Base-by-base conservation (phyloP, 2,888 invertebrate species). In the Scaptomyza reducta region DNA sequence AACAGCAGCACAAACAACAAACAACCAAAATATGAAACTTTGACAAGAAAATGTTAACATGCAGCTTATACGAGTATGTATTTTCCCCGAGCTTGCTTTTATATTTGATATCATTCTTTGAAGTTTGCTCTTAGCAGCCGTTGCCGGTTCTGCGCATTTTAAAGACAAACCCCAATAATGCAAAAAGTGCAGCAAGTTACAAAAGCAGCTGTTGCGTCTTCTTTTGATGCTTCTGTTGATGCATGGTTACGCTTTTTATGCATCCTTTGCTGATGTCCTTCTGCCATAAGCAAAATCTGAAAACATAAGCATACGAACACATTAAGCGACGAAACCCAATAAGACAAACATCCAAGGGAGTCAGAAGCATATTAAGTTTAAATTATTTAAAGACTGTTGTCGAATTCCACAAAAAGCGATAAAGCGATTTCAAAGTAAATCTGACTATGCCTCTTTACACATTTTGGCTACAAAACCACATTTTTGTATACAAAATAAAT, bases 41-140 rank as follows among this genome's bases (percentile, higher is more conserved):
- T 71, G 56, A 38, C 61, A 62, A 53, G 57, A 58, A 77, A 77
- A 77, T n/a, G 74, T 74, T 77, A 74, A 62, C 74, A 71, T 56
- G 54, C 46, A 55, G 58, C 80, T 70, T 71, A 40, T 16, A 64
- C 49, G 35, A 53, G 44, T 35, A 51, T 33, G 73, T 49, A 14
- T 42, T 45, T 56, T 9, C n/a, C 22, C 31, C 11, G n/a, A 50
- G 31, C 16, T 45, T 45, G 18, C 14, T 54, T 1, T 31, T 51
- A 40, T 29, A 42, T 50, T 11, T 35, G 41, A 13, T 40, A 45
- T 58, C 6, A 53, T 47, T 40, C 11, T 51, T 45, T 56, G 27
- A 51, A 40, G 41, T 57, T 68, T 47, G 35, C 44, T 40, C 22
- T 42, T 29, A 51, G 2, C 47, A 57, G 40, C 58, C 62, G 55